Evolutionary conservation across 2,113 vertebrate genomes (phyloP).

Genomic region (Leucosticte australis): DNA sequence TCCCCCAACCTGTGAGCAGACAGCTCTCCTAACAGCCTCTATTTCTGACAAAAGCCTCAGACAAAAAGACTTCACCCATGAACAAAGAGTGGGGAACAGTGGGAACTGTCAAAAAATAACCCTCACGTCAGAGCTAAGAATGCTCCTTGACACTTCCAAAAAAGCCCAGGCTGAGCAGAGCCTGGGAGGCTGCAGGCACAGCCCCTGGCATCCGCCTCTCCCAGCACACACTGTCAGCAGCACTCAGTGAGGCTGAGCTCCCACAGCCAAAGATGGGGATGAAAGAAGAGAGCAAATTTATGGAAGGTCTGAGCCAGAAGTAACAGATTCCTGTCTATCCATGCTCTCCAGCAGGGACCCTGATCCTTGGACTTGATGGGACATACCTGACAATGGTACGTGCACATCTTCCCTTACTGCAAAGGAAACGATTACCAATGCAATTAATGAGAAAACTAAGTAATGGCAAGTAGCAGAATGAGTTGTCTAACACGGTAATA

Average conservation of each 20-base stretch:
- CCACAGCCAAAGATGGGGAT: background rate
- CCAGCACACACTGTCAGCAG: background rate
- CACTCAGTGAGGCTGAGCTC: background rate
- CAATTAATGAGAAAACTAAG: background rate
- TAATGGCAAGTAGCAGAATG: background rate
- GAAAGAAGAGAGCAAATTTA: background rate
- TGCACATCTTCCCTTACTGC: background rate
- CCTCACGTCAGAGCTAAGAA: background rate
- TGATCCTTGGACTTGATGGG: background rate
- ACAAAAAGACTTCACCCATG: background rate
- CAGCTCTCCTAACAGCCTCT: background rate
- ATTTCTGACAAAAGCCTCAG: conserved; percentile 5
- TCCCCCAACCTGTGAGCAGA: background rate
- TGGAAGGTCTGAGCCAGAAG: background rate
- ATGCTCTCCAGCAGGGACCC: background rate
- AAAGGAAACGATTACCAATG: background rate
- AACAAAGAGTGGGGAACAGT: conserved; percentile 9
- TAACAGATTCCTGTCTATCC: background rate
- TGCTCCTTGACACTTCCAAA: background rate
- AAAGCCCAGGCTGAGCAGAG: background rate
- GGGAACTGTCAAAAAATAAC: conserved; percentile 26
- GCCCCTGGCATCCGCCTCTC: background rate
- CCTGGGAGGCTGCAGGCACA: background rate
- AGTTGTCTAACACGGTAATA: background rate
- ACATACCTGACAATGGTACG: background rate